Base-by-base conservation (phyloP, 2,797 vertebrate genomes). In the Sebastes taczanowskii region DNA sequence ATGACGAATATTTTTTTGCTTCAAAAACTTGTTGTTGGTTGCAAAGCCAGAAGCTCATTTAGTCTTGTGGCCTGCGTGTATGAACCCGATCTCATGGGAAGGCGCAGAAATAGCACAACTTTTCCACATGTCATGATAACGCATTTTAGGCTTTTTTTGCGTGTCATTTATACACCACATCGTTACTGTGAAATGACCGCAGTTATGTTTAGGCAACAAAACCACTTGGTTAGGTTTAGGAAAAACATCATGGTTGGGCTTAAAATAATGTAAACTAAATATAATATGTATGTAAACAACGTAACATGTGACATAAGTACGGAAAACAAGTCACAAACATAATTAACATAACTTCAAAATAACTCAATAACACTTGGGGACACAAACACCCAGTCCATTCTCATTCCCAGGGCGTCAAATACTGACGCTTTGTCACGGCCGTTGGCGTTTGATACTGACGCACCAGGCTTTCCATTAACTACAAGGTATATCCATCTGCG, bases 31-130 rank as follows among this genome's bases (percentile, higher is more conserved):
- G 42, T 18, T 52, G 35, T 46, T 34, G 38, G 61, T 42, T 58
- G 22, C 49, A 34, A 25, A 74, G 25, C 29, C 11, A 53, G 62
- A 58, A 3, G 34, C 58, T 22, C 16, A 32, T 49, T 69, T 70
- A 16, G 20, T 30, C 27, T 13, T n/a, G 49, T 27, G 46, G 32
- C 29, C 32, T 52, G 20, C 38, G 35, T 27, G 60, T 22, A 18
- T 20, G 5, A 18, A 20, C 49, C 49, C 20, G 8, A 52, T 52
- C 49, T 52, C 49, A n/a, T n/a, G 49, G 49, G 20, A 18, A 8
- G 16, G 1, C 16, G 16, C 0, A 5, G 0, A 0, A 52, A 52
- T 52, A 52, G 20, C 42, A 49, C 42, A 0, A n/a, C 49, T 0
- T 52, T 52, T n/a, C 49, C 9, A 49, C 42, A n/a, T 52, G 46